Evolutionary conservation across 2,797 vertebrate species (phyloP).

Genomic region (Florisuga fusca): DNA sequence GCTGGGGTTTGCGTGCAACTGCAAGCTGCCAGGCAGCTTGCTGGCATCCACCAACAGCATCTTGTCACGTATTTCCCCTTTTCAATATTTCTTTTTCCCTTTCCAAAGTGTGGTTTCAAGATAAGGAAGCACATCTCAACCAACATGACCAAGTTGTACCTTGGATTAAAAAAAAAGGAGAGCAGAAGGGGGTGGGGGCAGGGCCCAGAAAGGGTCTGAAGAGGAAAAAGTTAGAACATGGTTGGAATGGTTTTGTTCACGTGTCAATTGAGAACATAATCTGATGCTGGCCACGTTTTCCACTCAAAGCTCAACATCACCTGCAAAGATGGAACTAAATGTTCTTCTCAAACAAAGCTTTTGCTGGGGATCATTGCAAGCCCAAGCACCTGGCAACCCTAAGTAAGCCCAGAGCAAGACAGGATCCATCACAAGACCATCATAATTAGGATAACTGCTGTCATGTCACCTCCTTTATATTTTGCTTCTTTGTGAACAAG

Average conservation of each 20-base stretch:
- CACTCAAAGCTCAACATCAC: background rate
- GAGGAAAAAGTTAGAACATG: background rate
- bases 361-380: background rate
- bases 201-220: background rate
- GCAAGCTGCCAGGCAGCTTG: background rate
- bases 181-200: no score
- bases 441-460: background rate
- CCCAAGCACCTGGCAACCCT: background rate
- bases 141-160: background rate
- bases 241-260: background rate
- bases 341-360: background rate
- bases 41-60: background rate
- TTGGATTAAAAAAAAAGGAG: background rate
- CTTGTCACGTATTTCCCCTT: background rate
- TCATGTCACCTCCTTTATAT: background rate
- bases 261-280: fast-evolving
- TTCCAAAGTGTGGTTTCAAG: background rate
- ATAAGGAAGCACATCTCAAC: background rate
- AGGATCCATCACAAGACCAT: background rate
- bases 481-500: background rate
- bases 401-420: background rate
- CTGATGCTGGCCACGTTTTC: background rate
- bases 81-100: background rate
- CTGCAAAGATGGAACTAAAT: background rate
- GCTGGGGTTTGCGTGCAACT: background rate